These are phyloP conservation scores for cattle (Bos taurus) DNA, from an alignment of 2,113 vertebrate species.

Conservation along the genomic window DNA sequence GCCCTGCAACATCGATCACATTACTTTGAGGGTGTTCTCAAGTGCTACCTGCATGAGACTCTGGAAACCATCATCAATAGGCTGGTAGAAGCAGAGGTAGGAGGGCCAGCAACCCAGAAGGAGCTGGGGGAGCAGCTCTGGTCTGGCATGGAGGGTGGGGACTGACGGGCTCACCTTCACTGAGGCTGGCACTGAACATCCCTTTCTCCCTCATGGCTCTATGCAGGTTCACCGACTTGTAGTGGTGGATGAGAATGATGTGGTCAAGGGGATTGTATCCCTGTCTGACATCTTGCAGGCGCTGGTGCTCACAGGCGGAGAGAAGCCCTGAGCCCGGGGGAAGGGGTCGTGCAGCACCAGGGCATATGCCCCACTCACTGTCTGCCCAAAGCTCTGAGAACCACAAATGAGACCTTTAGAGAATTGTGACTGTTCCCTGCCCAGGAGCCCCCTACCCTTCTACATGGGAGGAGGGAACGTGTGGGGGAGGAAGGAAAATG, in stretches of 20 bases:
- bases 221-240: constrained; percentile 94
- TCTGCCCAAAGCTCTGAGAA: neutral
- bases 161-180: neutral
- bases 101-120: neutral
- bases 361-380: neutral
- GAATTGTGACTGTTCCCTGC: constrained; percentile 17
- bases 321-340: constrained; percentile 69
- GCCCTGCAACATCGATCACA: constrained; percentile 96
- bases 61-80: constrained; percentile 95
- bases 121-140: neutral
- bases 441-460: neutral
- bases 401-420: constrained; percentile 23
- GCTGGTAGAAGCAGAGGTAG: constrained; percentile 96
- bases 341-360: neutral
- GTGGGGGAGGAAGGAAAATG: neutral
- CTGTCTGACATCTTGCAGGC: constrained; percentile 97
- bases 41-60: constrained; percentile 92
- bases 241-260: constrained; percentile 93
- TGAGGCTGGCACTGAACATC: neutral
- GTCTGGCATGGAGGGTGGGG: neutral
- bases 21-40: constrained; percentile 97
- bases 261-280: constrained; percentile 96
- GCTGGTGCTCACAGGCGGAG: constrained; percentile 87
- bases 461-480: neutral
- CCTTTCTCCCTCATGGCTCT: neutral